Percentiles rank a stretch among this genome's conserved stretches.
phyloP scores from a whole-genome alignment of 2,888 invertebrate genomes.

The Cantharis lateralis region DNA sequence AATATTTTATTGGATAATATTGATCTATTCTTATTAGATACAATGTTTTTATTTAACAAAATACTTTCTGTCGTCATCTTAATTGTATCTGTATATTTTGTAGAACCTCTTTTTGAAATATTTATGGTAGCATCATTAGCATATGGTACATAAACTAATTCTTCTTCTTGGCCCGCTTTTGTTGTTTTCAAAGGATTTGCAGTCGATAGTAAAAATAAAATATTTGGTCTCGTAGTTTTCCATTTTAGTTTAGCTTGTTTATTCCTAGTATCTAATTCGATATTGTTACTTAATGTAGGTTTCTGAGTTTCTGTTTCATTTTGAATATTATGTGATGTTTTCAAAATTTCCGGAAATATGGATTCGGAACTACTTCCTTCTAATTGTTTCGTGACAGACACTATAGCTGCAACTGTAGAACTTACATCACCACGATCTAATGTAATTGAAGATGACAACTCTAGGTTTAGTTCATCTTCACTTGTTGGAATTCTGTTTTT shows the following conservation, averaged over 20 bases:
- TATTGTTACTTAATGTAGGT: slow-evolving; percentile 48
- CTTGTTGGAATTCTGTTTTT: slow-evolving; percentile 45
- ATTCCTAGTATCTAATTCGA: slow-evolving; percentile 45
- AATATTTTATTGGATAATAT: slow-evolving; percentile 2
- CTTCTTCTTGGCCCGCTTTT: slow-evolving; percentile 30
- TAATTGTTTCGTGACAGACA: neutral
- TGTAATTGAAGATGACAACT: neutral
- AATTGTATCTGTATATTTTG: slow-evolving; percentile 51
- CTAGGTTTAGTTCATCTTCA: slow-evolving; percentile 42
- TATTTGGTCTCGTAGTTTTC: neutral
- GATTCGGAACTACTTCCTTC: slow-evolving; percentile 2
- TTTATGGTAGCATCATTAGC: slow-evolving; percentile 55
- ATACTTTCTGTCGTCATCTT: slow-evolving; percentile 28
- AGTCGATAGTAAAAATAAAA: slow-evolving; percentile 9
- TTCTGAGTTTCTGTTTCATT: slow-evolving; percentile 35
- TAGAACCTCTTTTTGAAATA: slow-evolving; percentile 60
- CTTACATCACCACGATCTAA: slow-evolving; percentile 51
- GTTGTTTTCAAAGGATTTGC: slow-evolving; percentile 11
- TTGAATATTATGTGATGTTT: slow-evolving; percentile 33
- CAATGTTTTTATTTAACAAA: neutral
- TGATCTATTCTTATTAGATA: neutral
- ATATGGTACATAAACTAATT: slow-evolving; percentile 38
- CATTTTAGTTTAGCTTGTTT: slow-evolving; percentile 14
- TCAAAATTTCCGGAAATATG: slow-evolving; percentile 9
- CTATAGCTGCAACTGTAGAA: slow-evolving; percentile 44